Base-by-base conservation (phyloP, 37 sponge, comb jelly and placozoan genomes). In the Aplysina aerophoba region DNA sequence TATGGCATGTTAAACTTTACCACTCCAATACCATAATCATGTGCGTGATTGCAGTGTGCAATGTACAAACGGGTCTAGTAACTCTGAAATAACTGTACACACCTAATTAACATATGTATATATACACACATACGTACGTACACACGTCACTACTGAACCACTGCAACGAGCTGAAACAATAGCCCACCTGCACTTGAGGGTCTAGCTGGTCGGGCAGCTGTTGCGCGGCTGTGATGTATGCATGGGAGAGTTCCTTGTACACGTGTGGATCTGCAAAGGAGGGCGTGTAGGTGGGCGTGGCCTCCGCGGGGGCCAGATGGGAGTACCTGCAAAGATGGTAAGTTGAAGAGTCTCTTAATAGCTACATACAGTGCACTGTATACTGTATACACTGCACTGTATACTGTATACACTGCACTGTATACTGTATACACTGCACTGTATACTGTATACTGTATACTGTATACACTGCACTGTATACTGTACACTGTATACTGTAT, bases 221-320 rank as follows among this genome's bases (percentile, higher is more conserved):
- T 38, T 85, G 90, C 62, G 95, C 95, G 8, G 95, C 95, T 40
- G 31, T 41, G 28, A 95, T 73, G 80, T 59, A 95, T n/a, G 90
- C 63, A 31, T 90, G 86, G n/a, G 58, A 39, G 15, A 90, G 86
- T 14, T 84, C 83, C 0, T 35, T 34, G 74, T 88, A 86, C 36
- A 82, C 80, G 40, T 87, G 80, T 56, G 71, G 71, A 0, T 80
- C 53, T 61, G 56, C 89, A 17, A 56, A 13, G 61, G 79, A 80
- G 78, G 80, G 85, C n/a, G 17, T 58, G 22, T 27, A 28, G 19
- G 87, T 30, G 21, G n/a, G 56, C 39, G 24, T 17, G 33, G 56
- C 34, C 4, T 17, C 39, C 16, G 56, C 20, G 16, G 80, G 37
- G 4, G 75, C 77, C 27, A 63, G 53, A 12, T 20, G 34, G 30